Evolutionary conservation across 2,113 vertebrate genomes (phyloP).

Genomic region (Polyodon spathula): DNA sequence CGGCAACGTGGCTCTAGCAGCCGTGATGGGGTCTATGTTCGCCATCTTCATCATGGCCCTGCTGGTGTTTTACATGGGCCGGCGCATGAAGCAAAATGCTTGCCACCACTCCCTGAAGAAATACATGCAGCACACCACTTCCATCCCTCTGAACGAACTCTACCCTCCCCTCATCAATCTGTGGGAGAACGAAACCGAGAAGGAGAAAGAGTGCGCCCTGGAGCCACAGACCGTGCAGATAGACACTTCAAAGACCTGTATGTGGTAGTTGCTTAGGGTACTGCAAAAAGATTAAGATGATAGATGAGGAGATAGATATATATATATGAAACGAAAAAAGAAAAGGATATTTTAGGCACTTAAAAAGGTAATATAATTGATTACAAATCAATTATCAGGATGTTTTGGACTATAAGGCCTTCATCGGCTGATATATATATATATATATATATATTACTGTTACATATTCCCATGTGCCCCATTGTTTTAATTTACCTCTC

Average conservation of each 20-base stretch:
- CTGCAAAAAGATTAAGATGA: neutral
- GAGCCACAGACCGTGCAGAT: conserved; percentile 47
- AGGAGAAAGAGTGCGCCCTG: conserved; percentile 51
- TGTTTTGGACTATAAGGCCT: too few relatives aligned
- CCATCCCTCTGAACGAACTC: conserved; percentile 63
- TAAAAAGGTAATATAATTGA: too few relatives aligned
- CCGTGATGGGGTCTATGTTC: conserved; percentile 62
- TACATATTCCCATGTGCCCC: too few relatives aligned
- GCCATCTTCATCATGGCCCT: conserved; percentile 60
- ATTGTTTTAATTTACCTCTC: too few relatives aligned
- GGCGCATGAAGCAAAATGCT: conserved; percentile 51
- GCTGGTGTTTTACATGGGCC: conserved; percentile 57
- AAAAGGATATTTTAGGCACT: too few relatives aligned
- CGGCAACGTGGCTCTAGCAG: conserved; percentile 56
- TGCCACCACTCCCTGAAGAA: conserved; percentile 65
- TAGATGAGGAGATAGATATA: too few relatives aligned
- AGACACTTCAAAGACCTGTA: conserved; percentile 67
- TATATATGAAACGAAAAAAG: too few relatives aligned
- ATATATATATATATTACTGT: too few relatives aligned
- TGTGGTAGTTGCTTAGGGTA: conserved; percentile 49
- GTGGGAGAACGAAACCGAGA: conserved; percentile 65
- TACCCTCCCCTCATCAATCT: conserved; percentile 70
- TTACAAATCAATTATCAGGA: too few relatives aligned
- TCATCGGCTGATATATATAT: too few relatives aligned
- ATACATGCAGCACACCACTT: conserved; percentile 63